phyloP scores from a whole-genome alignment of 2,797 vertebrate species.

The Cryptoblepharus egeriae region DNA sequence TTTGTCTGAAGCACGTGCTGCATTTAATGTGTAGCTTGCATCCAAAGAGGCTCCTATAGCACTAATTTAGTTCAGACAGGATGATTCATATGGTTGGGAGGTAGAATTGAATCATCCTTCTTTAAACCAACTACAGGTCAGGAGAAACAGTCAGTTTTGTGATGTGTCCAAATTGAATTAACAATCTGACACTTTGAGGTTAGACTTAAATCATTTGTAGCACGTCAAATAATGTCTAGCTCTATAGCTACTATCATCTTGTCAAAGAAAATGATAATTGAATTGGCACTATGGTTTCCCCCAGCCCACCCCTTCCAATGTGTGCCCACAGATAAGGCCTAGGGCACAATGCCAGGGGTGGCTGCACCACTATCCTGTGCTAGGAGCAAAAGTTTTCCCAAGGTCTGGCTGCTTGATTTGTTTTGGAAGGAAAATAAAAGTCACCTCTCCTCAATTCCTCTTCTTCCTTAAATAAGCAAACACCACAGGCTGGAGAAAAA shows the following conservation, averaged over 20 bases:
- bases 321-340: neutral
- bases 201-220: neutral
- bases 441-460: neutral
- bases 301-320: neutral
- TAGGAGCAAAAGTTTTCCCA: neutral
- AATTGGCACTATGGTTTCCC: neutral
- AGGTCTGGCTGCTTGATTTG: neutral
- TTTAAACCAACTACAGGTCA: neutral
- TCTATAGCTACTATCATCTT: neutral
- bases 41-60: neutral
- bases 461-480: neutral
- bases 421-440: neutral
- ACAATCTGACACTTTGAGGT: neutral
- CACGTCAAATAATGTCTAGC: neutral
- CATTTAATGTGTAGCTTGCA: neutral
- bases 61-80: constrained; percentile 27
- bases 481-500: neutral
- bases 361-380: neutral
- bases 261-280: neutral
- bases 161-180: neutral
- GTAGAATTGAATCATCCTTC: neutral
- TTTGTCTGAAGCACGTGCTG: too few relatives aligned
- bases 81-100: neutral
- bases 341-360: neutral
- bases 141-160: neutral